Conservation (phyloP, 1,140 invertebrate genomes). For the Maniola jurtina region DNA sequence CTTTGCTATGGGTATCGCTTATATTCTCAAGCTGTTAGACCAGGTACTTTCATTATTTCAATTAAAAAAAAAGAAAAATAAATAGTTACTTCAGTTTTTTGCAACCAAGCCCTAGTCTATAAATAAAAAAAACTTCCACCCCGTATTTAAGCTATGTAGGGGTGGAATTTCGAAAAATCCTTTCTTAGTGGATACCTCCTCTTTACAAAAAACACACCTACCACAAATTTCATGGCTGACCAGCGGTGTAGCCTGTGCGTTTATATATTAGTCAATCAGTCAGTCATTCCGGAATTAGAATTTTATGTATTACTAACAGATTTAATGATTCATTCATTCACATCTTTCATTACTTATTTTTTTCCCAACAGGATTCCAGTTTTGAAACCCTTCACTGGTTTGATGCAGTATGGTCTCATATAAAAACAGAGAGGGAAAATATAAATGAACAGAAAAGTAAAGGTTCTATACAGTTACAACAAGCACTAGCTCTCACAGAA, state of each 20-base stretch:
- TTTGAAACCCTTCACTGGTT: conserved; percentile 99
- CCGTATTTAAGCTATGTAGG: no score
- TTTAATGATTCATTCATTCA: conserved; percentile 75
- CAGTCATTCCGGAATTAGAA: no score
- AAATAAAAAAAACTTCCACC: no score
- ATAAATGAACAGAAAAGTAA: conserved; percentile 78
- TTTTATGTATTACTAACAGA: no score
- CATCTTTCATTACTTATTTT: conserved; percentile 75
- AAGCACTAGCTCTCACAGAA: conserved; percentile 95
- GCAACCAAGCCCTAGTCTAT: no score
- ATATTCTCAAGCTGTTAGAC: conserved; percentile 85
- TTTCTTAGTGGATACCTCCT: no score
- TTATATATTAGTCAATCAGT: no score
- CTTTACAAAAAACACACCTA: no score
- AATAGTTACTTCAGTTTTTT: not conserved
- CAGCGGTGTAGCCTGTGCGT: no score
- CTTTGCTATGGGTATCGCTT: conserved; percentile 95
- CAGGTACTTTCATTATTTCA: conserved; percentile 70
- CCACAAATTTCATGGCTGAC: no score
- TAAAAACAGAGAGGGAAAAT: conserved; percentile 81
- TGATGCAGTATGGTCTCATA: conserved; percentile 90
- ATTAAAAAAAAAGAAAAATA: no score
- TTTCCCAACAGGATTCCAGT: conserved; percentile 79
- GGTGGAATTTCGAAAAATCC: no score
- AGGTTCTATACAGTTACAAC: conserved; percentile 85